phyloP scores from a whole-genome alignment of 2,888 invertebrate species.

The Rhorus exstirpatorius region DNA sequence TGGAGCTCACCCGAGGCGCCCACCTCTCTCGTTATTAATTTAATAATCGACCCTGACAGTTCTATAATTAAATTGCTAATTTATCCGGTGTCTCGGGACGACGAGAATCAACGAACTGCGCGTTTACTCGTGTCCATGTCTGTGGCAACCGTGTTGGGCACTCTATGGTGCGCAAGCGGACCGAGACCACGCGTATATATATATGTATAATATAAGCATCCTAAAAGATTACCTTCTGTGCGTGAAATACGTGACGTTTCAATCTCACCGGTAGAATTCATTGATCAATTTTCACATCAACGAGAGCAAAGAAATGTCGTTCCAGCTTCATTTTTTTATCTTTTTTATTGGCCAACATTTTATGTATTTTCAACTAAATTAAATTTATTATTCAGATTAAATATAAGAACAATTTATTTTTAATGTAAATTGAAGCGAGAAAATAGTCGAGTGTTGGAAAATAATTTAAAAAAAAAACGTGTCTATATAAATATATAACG shows the following conservation, averaged over 20 bases:
- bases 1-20: slow-evolving; percentile 72
- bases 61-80: slow-evolving; percentile 86
- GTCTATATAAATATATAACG: background rate
- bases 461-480: background rate
- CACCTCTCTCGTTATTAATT: slow-evolving; percentile 85
- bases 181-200: slow-evolving; percentile 49
- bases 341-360: background rate
- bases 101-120: slow-evolving; percentile 60
- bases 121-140: slow-evolving; percentile 11
- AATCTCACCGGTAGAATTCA: slow-evolving; percentile 76
- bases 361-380: background rate
- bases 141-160: slow-evolving; percentile 24
- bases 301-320: background rate
- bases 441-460: too few relatives aligned
- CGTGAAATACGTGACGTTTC: slow-evolving; percentile 78
- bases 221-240: slow-evolving; percentile 27
- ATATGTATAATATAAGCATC: too few relatives aligned
- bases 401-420: too few relatives aligned
- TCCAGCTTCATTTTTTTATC: background rate
- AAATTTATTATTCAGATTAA: too few relatives aligned
- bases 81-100: slow-evolving; percentile 81
- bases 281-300: slow-evolving; percentile 28
- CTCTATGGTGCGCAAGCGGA: slow-evolving; percentile 51
- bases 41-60: slow-evolving; percentile 85
- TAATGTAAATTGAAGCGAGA: too few relatives aligned